Evolutionary conservation across 2,888 invertebrate genomes (phyloP).

Genomic region (Heliconius aoede): DNA sequence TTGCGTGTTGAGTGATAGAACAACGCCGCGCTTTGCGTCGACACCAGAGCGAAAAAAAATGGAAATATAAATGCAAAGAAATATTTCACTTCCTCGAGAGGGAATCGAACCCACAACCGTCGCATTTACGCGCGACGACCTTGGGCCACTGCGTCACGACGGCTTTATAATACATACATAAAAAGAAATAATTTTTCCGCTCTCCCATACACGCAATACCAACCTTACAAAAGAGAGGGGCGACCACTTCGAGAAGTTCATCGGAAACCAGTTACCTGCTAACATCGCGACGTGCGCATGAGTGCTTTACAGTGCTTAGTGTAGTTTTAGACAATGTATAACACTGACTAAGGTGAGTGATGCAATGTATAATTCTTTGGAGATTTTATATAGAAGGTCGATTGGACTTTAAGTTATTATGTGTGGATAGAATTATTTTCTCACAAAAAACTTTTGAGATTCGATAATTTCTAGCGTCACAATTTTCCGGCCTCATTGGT

Average conservation of each 20-base stretch:
- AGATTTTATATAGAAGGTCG: background rate
- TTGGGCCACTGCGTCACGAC: too few species aligned
- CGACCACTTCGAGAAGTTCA: slow-evolving; percentile 50
- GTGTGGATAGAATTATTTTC: background rate
- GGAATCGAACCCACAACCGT: too few species aligned
- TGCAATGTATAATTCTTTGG: background rate
- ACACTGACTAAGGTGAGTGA: slow-evolving; percentile 49
- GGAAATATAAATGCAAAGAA: too few species aligned
- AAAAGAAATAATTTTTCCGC: slow-evolving; percentile 40
- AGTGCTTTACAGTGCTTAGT: slow-evolving; percentile 44
- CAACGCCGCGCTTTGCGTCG: too few species aligned
- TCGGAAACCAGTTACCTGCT: slow-evolving; percentile 51
- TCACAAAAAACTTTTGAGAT: background rate
- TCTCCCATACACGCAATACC: slow-evolving; percentile 37
- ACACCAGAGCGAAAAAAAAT: too few species aligned
- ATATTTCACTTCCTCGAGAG: too few species aligned
- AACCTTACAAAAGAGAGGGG: slow-evolving; percentile 47
- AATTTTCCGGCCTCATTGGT: slow-evolving; percentile 17
- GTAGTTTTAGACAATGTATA: slow-evolving; percentile 50
- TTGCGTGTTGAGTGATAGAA: too few species aligned
- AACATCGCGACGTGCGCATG: slow-evolving; percentile 47
- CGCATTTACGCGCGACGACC: too few species aligned
- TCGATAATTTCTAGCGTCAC: slow-evolving; percentile 21
- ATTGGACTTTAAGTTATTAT: background rate
- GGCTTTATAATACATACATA: background rate